Conservation (phyloP, 2,113 vertebrate genomes). For the Eubucco bourcierii region DNA sequence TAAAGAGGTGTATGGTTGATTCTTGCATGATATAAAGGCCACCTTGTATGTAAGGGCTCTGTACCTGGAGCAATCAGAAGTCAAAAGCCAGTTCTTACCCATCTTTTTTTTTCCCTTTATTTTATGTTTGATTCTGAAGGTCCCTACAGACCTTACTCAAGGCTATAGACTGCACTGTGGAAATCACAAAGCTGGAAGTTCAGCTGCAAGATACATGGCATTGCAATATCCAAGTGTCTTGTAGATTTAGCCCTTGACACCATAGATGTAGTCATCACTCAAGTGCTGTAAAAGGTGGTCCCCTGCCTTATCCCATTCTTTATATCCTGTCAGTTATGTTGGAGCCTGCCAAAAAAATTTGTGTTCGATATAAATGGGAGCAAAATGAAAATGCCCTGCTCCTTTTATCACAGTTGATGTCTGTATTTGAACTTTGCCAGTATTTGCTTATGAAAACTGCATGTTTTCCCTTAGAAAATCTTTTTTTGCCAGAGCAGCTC, state of each 20-base stretch:
- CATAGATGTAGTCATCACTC: not conserved
- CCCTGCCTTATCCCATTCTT: not conserved
- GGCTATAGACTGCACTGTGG: not conserved
- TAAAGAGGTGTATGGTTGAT: not conserved
- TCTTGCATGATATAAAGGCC: rapidly evolving
- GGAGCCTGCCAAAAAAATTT: not conserved
- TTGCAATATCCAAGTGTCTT: not conserved
- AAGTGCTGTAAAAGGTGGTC: not conserved
- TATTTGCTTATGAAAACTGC: constrained; percentile 20
- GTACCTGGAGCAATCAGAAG: not conserved
- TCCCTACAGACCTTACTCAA: not conserved
- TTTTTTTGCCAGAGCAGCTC: not conserved
- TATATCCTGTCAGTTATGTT: not conserved
- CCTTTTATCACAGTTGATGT: not conserved
- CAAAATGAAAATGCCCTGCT: not conserved
- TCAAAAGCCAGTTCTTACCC: not conserved
- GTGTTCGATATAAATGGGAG: not conserved
- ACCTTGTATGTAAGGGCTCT: rapidly evolving
- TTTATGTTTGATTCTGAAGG: not conserved
- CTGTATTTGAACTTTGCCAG: not conserved
- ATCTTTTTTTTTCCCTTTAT: too few species aligned
- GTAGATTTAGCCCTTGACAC: not conserved
- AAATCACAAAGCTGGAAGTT: not conserved
- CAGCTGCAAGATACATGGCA: not conserved
- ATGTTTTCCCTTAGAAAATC: constrained; percentile 4